These are phyloP conservation scores for Crotalus adamanteus DNA, from an alignment of 2,797 vertebrate species.

Conservation along the genomic window DNA sequence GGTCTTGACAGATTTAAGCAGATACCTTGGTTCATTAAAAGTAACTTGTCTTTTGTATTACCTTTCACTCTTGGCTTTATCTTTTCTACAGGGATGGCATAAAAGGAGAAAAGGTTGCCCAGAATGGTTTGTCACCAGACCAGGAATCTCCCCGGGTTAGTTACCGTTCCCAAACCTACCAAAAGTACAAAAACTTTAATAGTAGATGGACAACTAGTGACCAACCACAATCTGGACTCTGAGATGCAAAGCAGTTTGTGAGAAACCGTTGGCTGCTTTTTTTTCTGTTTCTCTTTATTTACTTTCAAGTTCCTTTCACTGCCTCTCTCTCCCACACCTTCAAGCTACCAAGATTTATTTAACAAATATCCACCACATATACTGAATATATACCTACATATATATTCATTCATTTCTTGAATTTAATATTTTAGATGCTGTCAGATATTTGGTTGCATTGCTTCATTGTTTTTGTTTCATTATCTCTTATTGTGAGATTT, in stretches of 20 bases:
- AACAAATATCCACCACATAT: constrained; percentile 58
- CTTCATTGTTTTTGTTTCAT: constrained; percentile 68
- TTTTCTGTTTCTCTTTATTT: constrained; percentile 63
- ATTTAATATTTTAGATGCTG: constrained; percentile 67
- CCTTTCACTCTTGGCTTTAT: neutral
- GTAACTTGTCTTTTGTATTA: neutral
- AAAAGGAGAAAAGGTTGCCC: constrained; percentile 84
- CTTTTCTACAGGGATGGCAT: constrained; percentile 77
- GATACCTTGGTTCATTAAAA: neutral
- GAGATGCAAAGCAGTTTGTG: constrained; percentile 65
- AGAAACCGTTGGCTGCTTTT: constrained; percentile 64
- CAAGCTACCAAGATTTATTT: constrained; percentile 65
- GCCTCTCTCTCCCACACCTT: constrained; percentile 62
- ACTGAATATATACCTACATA: neutral
- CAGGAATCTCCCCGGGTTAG: constrained; percentile 97
- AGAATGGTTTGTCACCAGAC: constrained; percentile 90
- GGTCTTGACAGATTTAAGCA: neutral
- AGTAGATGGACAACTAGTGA: constrained; percentile 82
- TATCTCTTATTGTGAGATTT: constrained; percentile 75
- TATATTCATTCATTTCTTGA: constrained; percentile 59
- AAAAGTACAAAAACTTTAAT: constrained; percentile 95
- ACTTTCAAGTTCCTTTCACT: constrained; percentile 62
- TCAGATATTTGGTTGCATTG: constrained; percentile 66
- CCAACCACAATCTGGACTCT: constrained; percentile 77
- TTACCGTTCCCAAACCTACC: constrained; percentile 96